Evolutionary conservation across 2,113 vertebrate genomes (phyloP).

Genomic region (Agelaius phoeniceus): DNA sequence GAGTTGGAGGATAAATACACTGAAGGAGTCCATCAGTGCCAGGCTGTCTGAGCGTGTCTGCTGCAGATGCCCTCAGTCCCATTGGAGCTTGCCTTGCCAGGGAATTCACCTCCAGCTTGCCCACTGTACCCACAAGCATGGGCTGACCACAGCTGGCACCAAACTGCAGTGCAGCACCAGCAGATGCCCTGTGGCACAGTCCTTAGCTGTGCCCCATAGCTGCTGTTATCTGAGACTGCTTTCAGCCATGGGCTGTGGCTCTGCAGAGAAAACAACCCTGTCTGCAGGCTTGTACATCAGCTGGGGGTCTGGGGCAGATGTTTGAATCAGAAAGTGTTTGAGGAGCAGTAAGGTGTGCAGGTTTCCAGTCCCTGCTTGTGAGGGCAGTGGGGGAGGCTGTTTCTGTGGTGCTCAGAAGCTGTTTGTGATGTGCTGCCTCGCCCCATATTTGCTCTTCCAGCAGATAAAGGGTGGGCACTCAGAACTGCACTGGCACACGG

Average conservation of each 20-base stretch:
- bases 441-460: neutral
- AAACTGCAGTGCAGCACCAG: neutral
- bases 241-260: neutral
- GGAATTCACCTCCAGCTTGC: neutral
- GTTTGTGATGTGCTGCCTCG: rapidly evolving
- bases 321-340: neutral
- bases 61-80: neutral
- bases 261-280: neutral
- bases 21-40: slow-evolving; percentile 9
- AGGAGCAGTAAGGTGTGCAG: neutral
- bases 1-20: neutral
- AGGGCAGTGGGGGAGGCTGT: neutral
- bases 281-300: neutral
- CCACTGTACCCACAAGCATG: neutral
- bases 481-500: rapidly evolving
- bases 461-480: neutral
- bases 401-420: neutral
- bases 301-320: neutral
- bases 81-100: rapidly evolving
- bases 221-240: neutral
- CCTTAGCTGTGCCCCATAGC: neutral
- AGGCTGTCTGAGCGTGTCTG: neutral
- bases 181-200: neutral
- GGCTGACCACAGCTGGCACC: neutral
- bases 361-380: neutral